A percentile compares a stretch with the other conserved stretches of the same genome.
Conservation (phyloP, 2,113 vertebrate genomes). For the Nestor notabilis region DNA sequence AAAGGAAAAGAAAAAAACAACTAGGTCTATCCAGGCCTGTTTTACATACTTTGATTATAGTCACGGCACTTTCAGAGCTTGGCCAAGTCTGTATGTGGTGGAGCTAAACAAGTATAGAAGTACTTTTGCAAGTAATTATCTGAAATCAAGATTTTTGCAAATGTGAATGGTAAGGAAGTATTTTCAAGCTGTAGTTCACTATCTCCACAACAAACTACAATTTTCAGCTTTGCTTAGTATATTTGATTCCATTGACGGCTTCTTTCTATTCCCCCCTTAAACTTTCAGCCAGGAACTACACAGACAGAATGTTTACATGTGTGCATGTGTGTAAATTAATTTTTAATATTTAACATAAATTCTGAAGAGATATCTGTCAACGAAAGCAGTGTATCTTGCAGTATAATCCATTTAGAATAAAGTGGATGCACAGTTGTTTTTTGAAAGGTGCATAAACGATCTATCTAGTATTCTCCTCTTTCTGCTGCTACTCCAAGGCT, state of each 20-base stretch:
- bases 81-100: not conserved
- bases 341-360: not conserved
- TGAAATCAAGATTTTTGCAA: not conserved
- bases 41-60: not conserved
- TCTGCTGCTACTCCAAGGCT: not conserved
- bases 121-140: not conserved
- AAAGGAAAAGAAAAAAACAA: not conserved
- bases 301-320: not conserved
- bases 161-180: not conserved
- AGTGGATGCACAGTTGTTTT: not conserved
- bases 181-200: not conserved
- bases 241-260: not conserved
- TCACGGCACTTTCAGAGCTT: not conserved
- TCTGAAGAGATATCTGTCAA: not conserved
- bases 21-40: not conserved
- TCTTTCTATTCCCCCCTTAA: not conserved
- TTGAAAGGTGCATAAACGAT: not conserved
- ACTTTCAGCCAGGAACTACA: not conserved
- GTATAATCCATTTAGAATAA: conserved; percentile 6
- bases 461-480: not conserved
- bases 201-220: not conserved
- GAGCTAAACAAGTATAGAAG: not conserved
- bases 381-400: not conserved
- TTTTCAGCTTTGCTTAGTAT: not conserved
- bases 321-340: not conserved